Evolutionary conservation across 1,140 invertebrate genomes (phyloP).

Genomic region (Mylabris phalerata): DNA sequence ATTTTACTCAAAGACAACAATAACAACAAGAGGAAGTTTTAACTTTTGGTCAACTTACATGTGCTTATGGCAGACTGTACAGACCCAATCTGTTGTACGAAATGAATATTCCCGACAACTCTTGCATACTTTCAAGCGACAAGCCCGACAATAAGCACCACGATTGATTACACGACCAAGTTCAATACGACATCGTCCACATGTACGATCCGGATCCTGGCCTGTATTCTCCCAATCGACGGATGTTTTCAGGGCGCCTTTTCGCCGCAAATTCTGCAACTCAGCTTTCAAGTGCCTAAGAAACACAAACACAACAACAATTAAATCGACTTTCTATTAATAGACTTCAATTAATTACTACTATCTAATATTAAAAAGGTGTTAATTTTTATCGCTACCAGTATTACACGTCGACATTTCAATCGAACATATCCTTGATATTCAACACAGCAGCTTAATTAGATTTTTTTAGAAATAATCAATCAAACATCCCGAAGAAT

Average conservation of each 20-base stretch:
- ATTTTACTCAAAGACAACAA: no score
- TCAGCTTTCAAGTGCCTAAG: conserved; percentile 58
- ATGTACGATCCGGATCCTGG: conserved; percentile 51
- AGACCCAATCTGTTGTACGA: conserved; percentile 61
- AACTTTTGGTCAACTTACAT: conserved; percentile 52
- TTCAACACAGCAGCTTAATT: no score
- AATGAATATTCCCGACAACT: conserved; percentile 59
- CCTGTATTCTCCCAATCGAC: conserved; percentile 39
- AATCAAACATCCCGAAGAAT: no score
- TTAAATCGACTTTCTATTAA: no score
- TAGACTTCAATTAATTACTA: no score
- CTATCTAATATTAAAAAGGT: no score
- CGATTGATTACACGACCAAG: conserved; percentile 69
- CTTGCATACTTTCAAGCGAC: conserved; percentile 65
- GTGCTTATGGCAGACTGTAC: conserved; percentile 66
- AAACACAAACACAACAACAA: conserved; percentile 18
- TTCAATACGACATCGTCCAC: conserved; percentile 61
- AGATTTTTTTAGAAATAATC: no score
- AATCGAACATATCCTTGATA: no score
- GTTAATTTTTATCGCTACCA: no score
- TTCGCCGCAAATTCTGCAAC: conserved; percentile 52
- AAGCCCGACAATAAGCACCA: conserved; percentile 61
- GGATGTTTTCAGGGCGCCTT: conserved; percentile 47
- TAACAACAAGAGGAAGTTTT: not conserved
- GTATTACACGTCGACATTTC: no score